Base-by-base conservation (phyloP, 1,140 invertebrate species). In the Trachymyrmex cornetzi region DNA sequence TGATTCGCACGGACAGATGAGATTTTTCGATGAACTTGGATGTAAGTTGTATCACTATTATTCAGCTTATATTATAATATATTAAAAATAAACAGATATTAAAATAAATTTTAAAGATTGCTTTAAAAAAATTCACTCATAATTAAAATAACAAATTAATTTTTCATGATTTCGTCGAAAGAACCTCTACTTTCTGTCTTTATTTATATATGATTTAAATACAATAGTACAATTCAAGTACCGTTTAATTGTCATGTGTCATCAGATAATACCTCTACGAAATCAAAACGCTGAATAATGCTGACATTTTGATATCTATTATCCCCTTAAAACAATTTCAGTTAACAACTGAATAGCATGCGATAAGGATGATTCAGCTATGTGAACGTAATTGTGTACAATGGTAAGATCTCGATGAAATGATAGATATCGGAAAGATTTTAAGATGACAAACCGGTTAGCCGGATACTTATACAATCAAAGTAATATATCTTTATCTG, bases 11-110 rank as follows among this genome's bases (percentile, higher is more conserved):
- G 81, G 93, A 80, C 93, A 96, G 85, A 94, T 93, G 84, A 94
- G 96, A 89, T 96, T 96, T 87, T 96, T 96, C 91, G 96, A 96
- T 82, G 96, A 96, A 89, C 93, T 96, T 79, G 96, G 96, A 92
- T 87, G 96, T 96, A 93, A 96, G 96, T 96, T 93, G 75, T 71
- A 55, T 67, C 63, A 11, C 69, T 71, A 38, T 81, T 57, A 7
- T 74, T 44, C 12, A 19, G 24, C 19, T 67, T 19, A 55, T 24
- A 72, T 66, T 61, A 61, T 34, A 82, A 38, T 64, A 74, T 74
- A 19, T 69, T 57, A 14, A 27, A 30, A 34, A n/a, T 22, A 77
- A 72, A 34, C 5, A 85, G 67, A 55, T 1, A 77, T 88, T 75
- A 79, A 86, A 72, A 57, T 53, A 66, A 71, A 89, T 67, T 74